These are phyloP conservation scores for Apodemia duryi DNA, from an alignment of 2,888 invertebrate species.

Conservation along the genomic window DNA sequence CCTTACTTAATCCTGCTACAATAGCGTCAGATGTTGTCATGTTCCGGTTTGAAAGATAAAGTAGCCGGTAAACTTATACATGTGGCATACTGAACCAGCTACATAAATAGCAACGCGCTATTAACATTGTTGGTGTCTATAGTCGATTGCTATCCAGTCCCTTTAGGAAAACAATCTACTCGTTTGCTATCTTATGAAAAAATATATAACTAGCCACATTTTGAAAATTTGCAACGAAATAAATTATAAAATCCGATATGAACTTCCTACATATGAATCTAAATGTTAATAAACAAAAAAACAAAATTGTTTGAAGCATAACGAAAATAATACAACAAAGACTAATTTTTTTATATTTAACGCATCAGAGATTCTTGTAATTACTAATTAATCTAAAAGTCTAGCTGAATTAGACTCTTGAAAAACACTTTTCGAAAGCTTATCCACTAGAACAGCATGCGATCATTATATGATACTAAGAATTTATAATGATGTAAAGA, in stretches of 20 bases:
- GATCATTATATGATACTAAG: background rate
- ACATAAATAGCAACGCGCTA: too few relatives aligned
- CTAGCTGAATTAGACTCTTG: background rate
- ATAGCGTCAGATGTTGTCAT: too few relatives aligned
- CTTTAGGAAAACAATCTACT: too few relatives aligned
- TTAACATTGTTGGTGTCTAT: too few relatives aligned
- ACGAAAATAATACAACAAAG: constrained; percentile 6
- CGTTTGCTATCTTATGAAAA: too few relatives aligned
- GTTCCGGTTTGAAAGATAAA: too few relatives aligned
- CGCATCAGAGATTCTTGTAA: constrained; percentile 17
- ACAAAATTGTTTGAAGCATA: background rate
- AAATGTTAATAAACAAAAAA: constrained; percentile 16
- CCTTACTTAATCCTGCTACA: too few relatives aligned
- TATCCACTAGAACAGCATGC: constrained; percentile 8
- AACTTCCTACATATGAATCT: background rate
- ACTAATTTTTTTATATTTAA: constrained; percentile 17
- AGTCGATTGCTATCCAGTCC: too few relatives aligned
- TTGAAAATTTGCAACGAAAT: background rate
- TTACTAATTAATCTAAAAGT: constrained; percentile 12
- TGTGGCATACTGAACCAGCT: too few relatives aligned
- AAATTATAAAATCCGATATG: too few relatives aligned
- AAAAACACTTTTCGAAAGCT: constrained; percentile 5
- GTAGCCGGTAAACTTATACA: too few relatives aligned
- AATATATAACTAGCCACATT: background rate
- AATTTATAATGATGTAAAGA: background rate